Evolutionary conservation across 2,113 vertebrate species (phyloP), one percentile per base, ranked within the genome.

Genomic region (Dinomys branickii): DNA sequence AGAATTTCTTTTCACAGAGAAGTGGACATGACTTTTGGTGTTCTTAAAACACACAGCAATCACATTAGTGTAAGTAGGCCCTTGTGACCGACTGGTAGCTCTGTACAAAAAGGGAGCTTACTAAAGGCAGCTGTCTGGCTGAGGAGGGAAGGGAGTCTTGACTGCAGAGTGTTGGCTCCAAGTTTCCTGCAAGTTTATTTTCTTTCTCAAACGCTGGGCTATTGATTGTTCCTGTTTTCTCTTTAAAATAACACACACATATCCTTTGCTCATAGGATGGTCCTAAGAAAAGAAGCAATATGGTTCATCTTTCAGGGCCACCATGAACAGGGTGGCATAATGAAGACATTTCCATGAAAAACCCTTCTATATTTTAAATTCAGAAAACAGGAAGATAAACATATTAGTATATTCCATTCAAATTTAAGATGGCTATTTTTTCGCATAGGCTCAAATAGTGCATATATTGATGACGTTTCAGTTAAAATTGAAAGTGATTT

Each of bases 371-470:
- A 41, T 47, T 73, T 91, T 44, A 33, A 59, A 86, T 92, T 92
- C 69, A 90, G 81, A 87, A 84, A 50, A 86, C 58, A 44, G 56
- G n/a, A 84, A 61, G n/a, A 84, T 56, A 85, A 38, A 65, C 69
- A 90, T 4, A 33, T 19, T n/a, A 75, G 83, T 5, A n/a, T 50
- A 8, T 67, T 20, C 19, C 7, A 61, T 22, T 69, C 65, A 33
- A 85, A 61, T 81, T 85, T 85, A 30, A 77, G 90, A 80, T 95
- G 10, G 58, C 88, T 83, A 8, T n/a, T 89, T 97, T 52, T 38
- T 84, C n/a, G 67, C 2, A 5, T 92, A 87, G 41, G 26, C 30
- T 95, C 65, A 78, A 28, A 61, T 65, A 41, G 3, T 54, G 38
- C 73, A 50, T 22, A 54, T 69, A 33, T 88, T n/a, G 50, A 30